phyloP scores from a whole-genome alignment of 2,888 invertebrate species.

The Ichneumoninae sp. region DNA sequence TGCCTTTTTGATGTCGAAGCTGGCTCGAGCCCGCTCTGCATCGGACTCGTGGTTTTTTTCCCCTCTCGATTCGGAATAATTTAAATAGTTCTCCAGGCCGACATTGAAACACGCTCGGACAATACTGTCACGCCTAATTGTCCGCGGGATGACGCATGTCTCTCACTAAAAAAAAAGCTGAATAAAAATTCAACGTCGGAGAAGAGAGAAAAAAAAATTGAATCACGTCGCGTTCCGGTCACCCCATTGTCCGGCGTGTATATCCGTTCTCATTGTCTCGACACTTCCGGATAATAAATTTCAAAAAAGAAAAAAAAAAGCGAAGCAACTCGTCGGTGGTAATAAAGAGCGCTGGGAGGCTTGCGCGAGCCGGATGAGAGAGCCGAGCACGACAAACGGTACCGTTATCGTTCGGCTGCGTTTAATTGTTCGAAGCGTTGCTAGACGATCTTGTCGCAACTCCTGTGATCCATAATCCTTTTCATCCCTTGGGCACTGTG shows the following conservation, averaged over 20 bases:
- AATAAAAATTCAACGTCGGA: conserved; percentile 12
- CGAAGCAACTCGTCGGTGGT: conserved; percentile 12
- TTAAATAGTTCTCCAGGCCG: background rate
- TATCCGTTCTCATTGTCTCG: conserved; percentile 66
- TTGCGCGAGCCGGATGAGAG: background rate
- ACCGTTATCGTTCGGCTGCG: conserved; percentile 25
- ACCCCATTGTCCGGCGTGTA: conserved; percentile 64
- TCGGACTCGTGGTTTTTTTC: background rate
- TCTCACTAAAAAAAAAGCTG: conserved; percentile 26
- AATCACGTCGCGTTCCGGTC: conserved; percentile 60
- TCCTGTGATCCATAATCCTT: conserved; percentile 1
- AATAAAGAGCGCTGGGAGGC: conserved; percentile 23
- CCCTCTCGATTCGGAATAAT: background rate
- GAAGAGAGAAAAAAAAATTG: conserved; percentile 25
- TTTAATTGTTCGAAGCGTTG: conserved; percentile 11
- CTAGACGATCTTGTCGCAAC: background rate
- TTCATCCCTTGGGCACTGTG: conserved; percentile 3
- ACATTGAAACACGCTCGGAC: conserved; percentile 1
- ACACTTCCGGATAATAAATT: conserved; percentile 67
- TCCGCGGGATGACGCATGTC: conserved; percentile 47
- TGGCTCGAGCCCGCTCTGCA: conserved; percentile 1
- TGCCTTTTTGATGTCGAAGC: conserved; percentile 15
- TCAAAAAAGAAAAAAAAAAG: conserved; percentile 38
- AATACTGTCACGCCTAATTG: conserved; percentile 41
- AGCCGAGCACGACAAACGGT: conserved; percentile 11